Conservation (phyloP, 2,888 invertebrate species). For the Pelosia muscerda region DNA sequence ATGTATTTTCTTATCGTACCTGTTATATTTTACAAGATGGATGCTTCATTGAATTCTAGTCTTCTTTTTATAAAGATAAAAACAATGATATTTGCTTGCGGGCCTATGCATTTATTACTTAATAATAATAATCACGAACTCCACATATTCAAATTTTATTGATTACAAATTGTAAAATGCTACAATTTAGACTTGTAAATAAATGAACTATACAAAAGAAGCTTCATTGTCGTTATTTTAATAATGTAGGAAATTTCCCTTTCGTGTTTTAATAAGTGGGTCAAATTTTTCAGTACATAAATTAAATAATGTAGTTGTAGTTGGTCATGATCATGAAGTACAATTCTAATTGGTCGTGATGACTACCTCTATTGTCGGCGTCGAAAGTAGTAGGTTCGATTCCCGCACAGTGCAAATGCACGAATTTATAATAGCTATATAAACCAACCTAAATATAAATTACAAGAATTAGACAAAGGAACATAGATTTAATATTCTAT, state of each 20-base stretch:
- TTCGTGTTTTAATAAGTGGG: not conserved
- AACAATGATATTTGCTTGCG: constrained; percentile 33
- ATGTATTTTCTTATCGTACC: constrained; percentile 26
- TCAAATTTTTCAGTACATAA: too few relatives aligned
- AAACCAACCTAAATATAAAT: too few relatives aligned
- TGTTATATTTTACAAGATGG: constrained; percentile 20
- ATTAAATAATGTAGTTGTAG: too few relatives aligned
- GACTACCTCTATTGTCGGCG: too few relatives aligned
- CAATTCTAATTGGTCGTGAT: too few relatives aligned
- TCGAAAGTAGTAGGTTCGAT: too few relatives aligned
- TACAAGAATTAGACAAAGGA: too few relatives aligned
- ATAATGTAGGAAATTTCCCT: not conserved
- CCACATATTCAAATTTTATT: constrained; percentile 31
- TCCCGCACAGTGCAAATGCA: not conserved
- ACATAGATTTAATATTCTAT: too few relatives aligned
- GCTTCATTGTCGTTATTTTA: not conserved
- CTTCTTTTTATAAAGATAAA: constrained; percentile 25
- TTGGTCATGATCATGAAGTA: not conserved
- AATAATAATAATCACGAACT: constrained; percentile 28
- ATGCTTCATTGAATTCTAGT: constrained; percentile 42
- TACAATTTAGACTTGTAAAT: constrained; percentile 56
- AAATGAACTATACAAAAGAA: constrained; percentile 39
- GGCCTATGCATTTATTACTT: constrained; percentile 33
- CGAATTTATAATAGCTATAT: not conserved
- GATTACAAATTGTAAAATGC: constrained; percentile 37